Conservation (phyloP, 2,113 vertebrate genomes). For the Zingel zingel region DNA sequence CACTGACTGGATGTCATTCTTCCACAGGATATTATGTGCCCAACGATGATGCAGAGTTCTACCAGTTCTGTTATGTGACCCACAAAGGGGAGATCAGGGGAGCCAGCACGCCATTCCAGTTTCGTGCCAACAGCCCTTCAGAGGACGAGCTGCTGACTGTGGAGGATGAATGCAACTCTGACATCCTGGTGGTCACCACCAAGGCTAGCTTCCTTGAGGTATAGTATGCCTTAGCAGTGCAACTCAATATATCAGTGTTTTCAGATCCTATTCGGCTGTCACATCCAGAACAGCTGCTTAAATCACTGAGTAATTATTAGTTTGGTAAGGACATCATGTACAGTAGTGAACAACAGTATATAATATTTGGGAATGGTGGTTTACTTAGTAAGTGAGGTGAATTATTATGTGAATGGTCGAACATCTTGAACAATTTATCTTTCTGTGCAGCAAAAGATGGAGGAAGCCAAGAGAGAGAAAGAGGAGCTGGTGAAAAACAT, state of each 20-base stretch:
- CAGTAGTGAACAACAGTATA: neutral
- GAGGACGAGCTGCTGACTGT: constrained; percentile 95
- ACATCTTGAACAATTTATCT: neutral
- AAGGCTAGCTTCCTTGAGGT: constrained; percentile 97
- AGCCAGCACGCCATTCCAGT: constrained; percentile 98
- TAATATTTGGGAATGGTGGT: neutral
- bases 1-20: constrained; percentile 1
- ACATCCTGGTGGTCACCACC: constrained; percentile 98
- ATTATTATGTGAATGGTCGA: neutral
- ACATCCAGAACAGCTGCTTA: neutral
- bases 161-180: constrained; percentile 97
- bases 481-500: constrained; percentile 91
- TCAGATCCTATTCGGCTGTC: neutral
- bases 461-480: constrained; percentile 94
- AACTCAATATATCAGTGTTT: neutral
- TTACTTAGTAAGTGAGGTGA: neutral
- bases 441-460: constrained; percentile 91
- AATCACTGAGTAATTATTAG: neutral
- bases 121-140: constrained; percentile 91
- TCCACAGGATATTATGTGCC: constrained; percentile 95
- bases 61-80: constrained; percentile 99
- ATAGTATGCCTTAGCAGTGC: neutral
- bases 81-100: constrained; percentile 98
- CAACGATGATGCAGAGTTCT: constrained; percentile 98
- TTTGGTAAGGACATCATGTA: neutral